These are phyloP conservation scores for Ceyx melanurus DNA, from an alignment of 2,113 vertebrate species.

Conservation along the genomic window DNA sequence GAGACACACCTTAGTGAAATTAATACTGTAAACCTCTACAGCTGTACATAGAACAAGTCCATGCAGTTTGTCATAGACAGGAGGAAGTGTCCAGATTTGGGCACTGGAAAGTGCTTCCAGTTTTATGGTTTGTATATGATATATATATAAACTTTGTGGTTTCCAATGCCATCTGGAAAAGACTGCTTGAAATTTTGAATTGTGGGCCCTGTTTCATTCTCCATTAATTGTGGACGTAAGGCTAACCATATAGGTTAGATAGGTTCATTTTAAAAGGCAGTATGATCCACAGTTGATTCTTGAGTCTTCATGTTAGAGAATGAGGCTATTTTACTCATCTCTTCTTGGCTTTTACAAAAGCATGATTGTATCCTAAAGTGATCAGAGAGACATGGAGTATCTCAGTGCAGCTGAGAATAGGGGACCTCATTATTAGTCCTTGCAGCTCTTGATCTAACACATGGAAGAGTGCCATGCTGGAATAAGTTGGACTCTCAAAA, in stretches of 20 bases:
- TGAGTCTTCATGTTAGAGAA: neutral
- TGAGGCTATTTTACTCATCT: neutral
- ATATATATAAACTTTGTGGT: neutral
- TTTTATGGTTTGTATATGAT: neutral
- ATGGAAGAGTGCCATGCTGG: neutral
- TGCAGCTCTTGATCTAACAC: neutral
- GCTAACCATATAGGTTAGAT: neutral
- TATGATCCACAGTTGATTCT: neutral
- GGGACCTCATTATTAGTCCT: neutral
- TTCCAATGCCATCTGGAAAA: neutral
- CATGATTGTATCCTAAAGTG: neutral
- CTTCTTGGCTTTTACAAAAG: neutral
- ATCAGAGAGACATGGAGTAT: neutral
- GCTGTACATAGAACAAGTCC: neutral
- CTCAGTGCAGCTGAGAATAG: neutral
- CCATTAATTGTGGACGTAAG: neutral
- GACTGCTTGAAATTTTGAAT: neutral
- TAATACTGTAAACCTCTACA: neutral
- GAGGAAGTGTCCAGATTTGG: neutral
- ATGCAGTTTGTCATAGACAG: neutral
- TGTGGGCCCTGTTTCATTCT: neutral
- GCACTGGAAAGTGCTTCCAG: neutral
- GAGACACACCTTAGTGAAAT: neutral
- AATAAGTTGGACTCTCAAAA: neutral
- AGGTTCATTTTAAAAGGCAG: neutral